Percentiles rank a stretch among this genome's conserved stretches.
phyloP scores from a whole-genome alignment of 2,797 vertebrate species.

The Psittacula derbiana region DNA sequence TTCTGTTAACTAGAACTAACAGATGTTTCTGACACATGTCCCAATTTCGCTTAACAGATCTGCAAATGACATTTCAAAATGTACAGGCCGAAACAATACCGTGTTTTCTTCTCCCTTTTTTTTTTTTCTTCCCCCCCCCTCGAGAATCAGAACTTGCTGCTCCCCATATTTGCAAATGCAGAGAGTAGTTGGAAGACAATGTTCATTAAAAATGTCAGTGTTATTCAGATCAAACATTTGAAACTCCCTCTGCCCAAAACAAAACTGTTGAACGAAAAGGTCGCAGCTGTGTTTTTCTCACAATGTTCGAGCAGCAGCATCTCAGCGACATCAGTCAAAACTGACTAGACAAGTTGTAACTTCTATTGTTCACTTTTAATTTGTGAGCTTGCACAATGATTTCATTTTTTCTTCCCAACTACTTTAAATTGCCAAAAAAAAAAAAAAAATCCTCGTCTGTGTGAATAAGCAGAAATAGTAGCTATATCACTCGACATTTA shows the following conservation, averaged over 20 bases:
- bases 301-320: conserved; percentile 22
- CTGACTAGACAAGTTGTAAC: conserved; percentile 49
- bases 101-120: background rate
- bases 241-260: conserved; percentile 57
- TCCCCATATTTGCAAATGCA: conserved; percentile 29
- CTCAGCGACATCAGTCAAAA: conserved; percentile 60
- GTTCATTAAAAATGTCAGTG: conserved; percentile 64
- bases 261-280: conserved; percentile 63
- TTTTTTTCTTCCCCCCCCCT: background rate
- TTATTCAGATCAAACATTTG: conserved; percentile 68
- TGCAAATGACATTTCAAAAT: conserved; percentile 72
- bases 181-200: conserved; percentile 39
- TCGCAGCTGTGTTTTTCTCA: conserved; percentile 73
- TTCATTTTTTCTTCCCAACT: background rate
- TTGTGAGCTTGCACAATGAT: conserved; percentile 57
- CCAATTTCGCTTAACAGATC: conserved; percentile 67
- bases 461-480: background rate
- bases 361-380: conserved; percentile 58
- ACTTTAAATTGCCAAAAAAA: conserved; percentile 6
- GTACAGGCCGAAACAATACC: conserved; percentile 61
- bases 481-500: background rate
- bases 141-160: conserved; percentile 4
- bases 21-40: conserved; percentile 74
- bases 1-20: conserved; percentile 70
- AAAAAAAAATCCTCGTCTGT: background rate